These are phyloP conservation scores for Drosophila kuntzei DNA, from an alignment of 2,888 invertebrate genomes.

Conservation along the genomic window DNA sequence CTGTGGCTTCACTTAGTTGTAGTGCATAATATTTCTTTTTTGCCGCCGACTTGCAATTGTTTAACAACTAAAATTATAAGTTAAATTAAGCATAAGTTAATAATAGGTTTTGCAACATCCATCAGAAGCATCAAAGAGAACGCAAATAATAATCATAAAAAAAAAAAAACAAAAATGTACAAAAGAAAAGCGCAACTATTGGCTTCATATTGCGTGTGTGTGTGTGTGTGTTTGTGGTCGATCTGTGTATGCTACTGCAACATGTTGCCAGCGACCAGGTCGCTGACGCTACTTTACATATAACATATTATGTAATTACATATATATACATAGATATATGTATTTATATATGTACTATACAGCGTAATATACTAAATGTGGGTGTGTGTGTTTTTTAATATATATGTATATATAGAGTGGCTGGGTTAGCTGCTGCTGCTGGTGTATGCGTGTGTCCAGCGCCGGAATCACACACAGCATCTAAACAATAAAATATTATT, in stretches of 20 bases:
- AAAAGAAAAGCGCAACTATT: conserved; percentile 68
- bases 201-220: conserved; percentile 45
- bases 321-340: conserved; percentile 17
- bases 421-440: conserved; percentile 48
- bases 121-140: conserved; percentile 47
- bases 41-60: conserved; percentile 58
- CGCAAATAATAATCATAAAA: conserved; percentile 36
- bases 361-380: conserved; percentile 49
- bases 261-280: conserved; percentile 56
- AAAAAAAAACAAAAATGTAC: conserved; percentile 72
- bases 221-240: conserved; percentile 32
- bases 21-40: conserved; percentile 49
- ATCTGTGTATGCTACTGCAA: conserved; percentile 52
- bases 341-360: conserved; percentile 23
- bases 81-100: conserved; percentile 68
- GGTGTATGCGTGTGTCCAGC: conserved; percentile 45
- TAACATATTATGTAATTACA: conserved; percentile 55
- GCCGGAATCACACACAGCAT: conserved; percentile 36
- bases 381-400: conserved; percentile 16
- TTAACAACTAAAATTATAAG: conserved; percentile 70
- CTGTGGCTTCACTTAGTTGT: conserved; percentile 30
- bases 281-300: conserved; percentile 60
- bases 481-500: conserved; percentile 86
- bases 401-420: conserved; percentile 40
- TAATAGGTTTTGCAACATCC: conserved; percentile 55